These are phyloP conservation scores for Dipodomys merriami DNA, from an alignment of 2,113 vertebrate genomes.

Conservation along the genomic window DNA sequence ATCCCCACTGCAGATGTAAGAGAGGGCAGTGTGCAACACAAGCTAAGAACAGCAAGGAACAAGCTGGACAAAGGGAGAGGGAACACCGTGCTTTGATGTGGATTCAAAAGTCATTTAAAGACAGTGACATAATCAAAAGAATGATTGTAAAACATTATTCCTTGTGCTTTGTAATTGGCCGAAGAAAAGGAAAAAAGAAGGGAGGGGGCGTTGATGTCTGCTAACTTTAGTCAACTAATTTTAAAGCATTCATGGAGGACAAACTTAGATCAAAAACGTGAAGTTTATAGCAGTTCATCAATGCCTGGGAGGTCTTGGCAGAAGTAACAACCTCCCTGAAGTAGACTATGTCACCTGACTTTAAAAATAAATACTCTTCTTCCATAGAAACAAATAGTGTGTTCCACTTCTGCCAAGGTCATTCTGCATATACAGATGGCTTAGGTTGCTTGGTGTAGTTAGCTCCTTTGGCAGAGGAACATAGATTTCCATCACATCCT, in stretches of 20 bases:
- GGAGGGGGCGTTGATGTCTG: not conserved
- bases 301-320: conserved; percentile 64
- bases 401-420: conserved; percentile 78
- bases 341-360: conserved; percentile 24
- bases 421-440: conserved; percentile 79
- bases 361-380: not conserved
- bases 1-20: not conserved
- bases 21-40: not conserved
- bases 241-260: not conserved
- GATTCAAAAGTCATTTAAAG: conserved; percentile 71
- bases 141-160: conserved; percentile 13
- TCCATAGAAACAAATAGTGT: conserved; percentile 58
- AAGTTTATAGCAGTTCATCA: conserved; percentile 33
- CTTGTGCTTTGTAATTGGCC: conserved; percentile 16
- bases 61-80: not conserved
- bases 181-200: not conserved
- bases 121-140: conserved; percentile 34
- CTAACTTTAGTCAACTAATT: conserved; percentile 39
- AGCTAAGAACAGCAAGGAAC: not conserved
- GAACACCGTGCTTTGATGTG: conserved; percentile 54
- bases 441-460: conserved; percentile 68
- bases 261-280: conserved; percentile 32
- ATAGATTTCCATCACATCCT: conserved; percentile 75
- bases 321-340: conserved; percentile 35
- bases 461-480: conserved; percentile 73